Evolutionary conservation across 2,797 vertebrate species (phyloP).

Genomic region (Micrastur ruficollis): DNA sequence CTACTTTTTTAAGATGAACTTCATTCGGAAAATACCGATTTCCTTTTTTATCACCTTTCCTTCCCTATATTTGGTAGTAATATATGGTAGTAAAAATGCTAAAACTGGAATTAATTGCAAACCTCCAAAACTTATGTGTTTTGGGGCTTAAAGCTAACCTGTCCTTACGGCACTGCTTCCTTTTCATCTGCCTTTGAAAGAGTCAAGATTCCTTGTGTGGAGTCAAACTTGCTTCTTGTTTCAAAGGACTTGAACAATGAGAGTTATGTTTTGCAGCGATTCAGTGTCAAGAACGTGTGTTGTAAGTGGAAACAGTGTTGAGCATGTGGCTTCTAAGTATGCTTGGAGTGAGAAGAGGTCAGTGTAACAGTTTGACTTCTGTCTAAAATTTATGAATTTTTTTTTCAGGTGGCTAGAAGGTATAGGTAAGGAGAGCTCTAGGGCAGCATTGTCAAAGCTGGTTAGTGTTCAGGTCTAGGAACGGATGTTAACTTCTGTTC

Average conservation of each 20-base stretch:
- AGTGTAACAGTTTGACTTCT: not conserved
- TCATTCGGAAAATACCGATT: not conserved
- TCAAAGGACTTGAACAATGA: rapidly evolving
- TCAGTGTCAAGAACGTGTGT: not conserved
- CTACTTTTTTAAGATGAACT: not conserved
- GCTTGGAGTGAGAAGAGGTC: not conserved
- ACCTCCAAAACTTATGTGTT: rapidly evolving
- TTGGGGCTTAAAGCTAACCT: not conserved
- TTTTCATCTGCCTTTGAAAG: not conserved
- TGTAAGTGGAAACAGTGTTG: not conserved
- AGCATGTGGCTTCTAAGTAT: not conserved
- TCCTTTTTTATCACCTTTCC: not conserved
- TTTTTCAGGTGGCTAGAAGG: not conserved
- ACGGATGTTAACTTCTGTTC: too few species aligned
- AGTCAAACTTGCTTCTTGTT: not conserved
- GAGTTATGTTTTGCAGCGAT: not conserved
- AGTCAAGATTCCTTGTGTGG: not conserved
- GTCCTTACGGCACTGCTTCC: not conserved
- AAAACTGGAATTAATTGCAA: not conserved
- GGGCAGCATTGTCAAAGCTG: not conserved
- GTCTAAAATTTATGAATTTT: not conserved
- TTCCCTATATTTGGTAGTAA: not conserved
- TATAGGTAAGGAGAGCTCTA: not conserved
- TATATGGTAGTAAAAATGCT: not conserved
- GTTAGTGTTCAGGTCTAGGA: not conserved